Conservation (phyloP, 23 tunicate genomes). For the Clavelina lepadiformis region DNA sequence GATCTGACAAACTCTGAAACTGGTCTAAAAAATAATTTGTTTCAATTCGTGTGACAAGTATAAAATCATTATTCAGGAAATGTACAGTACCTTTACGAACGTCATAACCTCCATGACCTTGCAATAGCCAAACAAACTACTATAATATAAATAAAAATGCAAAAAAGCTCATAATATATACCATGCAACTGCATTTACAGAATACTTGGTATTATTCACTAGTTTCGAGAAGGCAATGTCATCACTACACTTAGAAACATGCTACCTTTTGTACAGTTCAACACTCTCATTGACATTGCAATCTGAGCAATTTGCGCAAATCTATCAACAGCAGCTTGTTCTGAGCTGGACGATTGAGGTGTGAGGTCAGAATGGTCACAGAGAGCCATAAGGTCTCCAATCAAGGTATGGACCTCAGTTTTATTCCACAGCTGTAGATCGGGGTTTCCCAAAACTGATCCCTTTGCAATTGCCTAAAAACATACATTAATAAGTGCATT, state of each 20-base stretch:
- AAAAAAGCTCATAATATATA: no score
- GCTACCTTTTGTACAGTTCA: conserved; percentile 57
- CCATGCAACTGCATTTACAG: no score
- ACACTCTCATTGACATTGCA: conserved; percentile 47
- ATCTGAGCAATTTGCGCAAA: conserved; percentile 74
- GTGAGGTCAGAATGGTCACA: conserved; percentile 24
- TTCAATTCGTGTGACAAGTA: no score
- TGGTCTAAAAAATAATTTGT: conserved; percentile 33
- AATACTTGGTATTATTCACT: no score
- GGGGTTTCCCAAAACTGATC: conserved; percentile 58
- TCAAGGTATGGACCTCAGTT: conserved; percentile 52
- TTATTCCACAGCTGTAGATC: conserved; percentile 77
- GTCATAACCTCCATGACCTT: no score
- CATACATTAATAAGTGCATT: no score
- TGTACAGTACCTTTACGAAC: not conserved
- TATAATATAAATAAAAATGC: no score
- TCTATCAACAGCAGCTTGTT: conserved; percentile 52
- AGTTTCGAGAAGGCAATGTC: no score
- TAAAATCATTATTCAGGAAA: no score
- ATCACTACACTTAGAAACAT: not conserved
- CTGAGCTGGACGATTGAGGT: conserved; percentile 13
- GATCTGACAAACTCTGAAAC: conserved; percentile 84
- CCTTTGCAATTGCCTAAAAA: conserved; percentile 52
- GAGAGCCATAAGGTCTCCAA: conserved; percentile 59
- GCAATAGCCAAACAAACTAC: no score